These are phyloP conservation scores for Aegypius monachus DNA, from an alignment of 2,113 vertebrate genomes.

Conservation along the genomic window DNA sequence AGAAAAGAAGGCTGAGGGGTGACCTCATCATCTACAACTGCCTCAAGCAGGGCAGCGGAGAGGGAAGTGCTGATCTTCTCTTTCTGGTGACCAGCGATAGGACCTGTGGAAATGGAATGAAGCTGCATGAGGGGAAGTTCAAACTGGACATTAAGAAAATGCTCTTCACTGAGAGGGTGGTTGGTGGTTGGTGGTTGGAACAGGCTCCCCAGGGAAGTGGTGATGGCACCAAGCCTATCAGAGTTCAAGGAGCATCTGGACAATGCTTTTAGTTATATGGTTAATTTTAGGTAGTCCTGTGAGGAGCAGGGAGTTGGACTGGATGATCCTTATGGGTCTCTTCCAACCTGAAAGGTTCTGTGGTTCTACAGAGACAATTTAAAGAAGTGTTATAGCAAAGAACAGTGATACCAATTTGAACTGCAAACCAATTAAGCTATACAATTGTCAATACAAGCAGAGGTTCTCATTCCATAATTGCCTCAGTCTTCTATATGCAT, in stretches of 20 bases:
- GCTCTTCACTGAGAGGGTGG: not conserved
- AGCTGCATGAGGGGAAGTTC: not conserved
- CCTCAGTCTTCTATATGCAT: not conserved
- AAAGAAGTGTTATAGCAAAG: not conserved
- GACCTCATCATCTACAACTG: fast-evolving
- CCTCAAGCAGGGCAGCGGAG: fast-evolving
- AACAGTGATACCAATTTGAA: not conserved
- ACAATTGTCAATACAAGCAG: not conserved
- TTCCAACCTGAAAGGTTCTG: not conserved
- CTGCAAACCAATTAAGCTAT: not conserved
- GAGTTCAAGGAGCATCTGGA: not conserved
- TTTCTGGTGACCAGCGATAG: not conserved
- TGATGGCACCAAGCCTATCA: not conserved
- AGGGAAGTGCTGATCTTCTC: not conserved
- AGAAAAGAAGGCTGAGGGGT: not conserved
- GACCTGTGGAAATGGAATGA: not conserved
- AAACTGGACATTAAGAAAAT: not conserved
- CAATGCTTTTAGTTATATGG: not conserved
- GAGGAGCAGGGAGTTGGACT: not conserved
- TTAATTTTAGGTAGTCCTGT: not conserved
- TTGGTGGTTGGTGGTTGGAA: fast-evolving
- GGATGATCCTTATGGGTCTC: not conserved
- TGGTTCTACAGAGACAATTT: not conserved
- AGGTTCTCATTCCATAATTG: not conserved
- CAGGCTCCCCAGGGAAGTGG: not conserved